These are phyloP conservation scores for Perodicticus potto DNA, from an alignment of 2,797 vertebrate genomes.

Conservation along the genomic window DNA sequence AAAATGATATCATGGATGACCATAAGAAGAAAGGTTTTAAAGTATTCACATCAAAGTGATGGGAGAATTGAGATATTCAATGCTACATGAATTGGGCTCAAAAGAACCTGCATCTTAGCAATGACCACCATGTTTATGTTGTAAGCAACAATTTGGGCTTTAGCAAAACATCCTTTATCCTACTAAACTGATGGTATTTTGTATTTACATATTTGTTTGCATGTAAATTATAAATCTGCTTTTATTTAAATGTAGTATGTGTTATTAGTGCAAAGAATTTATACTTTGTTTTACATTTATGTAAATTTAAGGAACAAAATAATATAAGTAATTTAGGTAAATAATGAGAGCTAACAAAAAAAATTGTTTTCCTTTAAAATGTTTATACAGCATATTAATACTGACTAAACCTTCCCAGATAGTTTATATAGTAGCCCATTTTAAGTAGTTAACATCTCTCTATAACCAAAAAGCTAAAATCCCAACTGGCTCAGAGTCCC, in stretches of 20 bases:
- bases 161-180: neutral
- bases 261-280: constrained; percentile 19
- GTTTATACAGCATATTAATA: neutral
- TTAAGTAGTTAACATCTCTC: neutral
- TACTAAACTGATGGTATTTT: neutral
- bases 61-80: neutral
- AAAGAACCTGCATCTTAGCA: neutral
- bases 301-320: constrained; percentile 43
- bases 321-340: constrained; percentile 26
- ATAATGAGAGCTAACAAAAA: neutral
- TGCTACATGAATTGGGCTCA: neutral
- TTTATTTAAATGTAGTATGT: constrained; percentile 21
- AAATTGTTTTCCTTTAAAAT: neutral
- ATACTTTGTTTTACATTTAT: neutral
- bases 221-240: constrained; percentile 17
- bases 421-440: neutral
- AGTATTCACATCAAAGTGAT: neutral
- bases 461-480: constrained; percentile 14
- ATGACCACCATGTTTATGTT: neutral
- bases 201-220: neutral
- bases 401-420: neutral
- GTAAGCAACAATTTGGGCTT: neutral
- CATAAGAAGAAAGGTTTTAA: neutral
- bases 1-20: neutral
- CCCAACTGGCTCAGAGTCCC: neutral